These are phyloP conservation scores for Drosophila dives DNA, from an alignment of 2,888 invertebrate species.

Conservation along the genomic window DNA sequence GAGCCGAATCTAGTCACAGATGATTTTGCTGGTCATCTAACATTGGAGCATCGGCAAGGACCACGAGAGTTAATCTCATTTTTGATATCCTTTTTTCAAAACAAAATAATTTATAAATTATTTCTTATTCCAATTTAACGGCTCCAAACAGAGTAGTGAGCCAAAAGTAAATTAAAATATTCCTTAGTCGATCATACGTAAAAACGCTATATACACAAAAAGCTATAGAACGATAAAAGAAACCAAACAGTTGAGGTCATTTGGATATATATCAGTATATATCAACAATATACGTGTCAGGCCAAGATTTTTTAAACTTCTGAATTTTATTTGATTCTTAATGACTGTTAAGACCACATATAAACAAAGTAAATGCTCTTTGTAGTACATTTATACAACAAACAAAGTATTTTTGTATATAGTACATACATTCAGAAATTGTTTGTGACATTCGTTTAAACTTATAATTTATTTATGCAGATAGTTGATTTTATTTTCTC, in stretches of 20 bases:
- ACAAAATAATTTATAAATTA: background rate
- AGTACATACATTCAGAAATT: constrained; percentile 1
- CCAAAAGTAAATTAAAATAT: background rate
- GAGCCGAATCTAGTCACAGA: constrained; percentile 99
- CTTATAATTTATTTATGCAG: constrained; percentile 5
- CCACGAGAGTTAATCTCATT: constrained; percentile 96
- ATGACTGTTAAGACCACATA: background rate
- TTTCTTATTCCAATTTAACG: background rate
- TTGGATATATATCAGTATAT: background rate
- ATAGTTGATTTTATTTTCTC: background rate
- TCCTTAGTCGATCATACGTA: background rate
- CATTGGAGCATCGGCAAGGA: constrained; percentile 95
- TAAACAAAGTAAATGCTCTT: background rate
- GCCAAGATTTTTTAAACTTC: background rate
- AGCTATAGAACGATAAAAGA: background rate
- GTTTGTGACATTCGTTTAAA: constrained; percentile 7
- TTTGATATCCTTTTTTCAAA: constrained; percentile 89
- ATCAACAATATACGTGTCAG: background rate
- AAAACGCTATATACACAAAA: background rate
- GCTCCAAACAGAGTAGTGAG: background rate
- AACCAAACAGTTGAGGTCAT: background rate
- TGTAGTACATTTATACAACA: background rate
- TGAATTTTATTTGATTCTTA: background rate
- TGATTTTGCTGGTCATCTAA: constrained; percentile 98
- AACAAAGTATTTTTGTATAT: background rate